Base-by-base conservation (phyloP, 2,113 vertebrate genomes). In the Anser brachyrhynchus region DNA sequence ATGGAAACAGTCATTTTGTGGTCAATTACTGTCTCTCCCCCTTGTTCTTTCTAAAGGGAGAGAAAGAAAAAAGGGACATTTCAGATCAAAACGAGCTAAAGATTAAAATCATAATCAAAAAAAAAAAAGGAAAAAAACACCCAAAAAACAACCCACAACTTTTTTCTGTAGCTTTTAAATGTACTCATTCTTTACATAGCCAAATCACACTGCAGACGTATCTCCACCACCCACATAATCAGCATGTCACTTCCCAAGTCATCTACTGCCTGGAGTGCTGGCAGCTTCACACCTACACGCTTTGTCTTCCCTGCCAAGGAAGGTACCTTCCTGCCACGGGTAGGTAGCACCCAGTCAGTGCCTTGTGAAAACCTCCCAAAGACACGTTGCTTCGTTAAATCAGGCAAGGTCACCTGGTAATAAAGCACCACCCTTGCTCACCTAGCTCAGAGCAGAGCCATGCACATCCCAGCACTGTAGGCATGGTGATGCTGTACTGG, bases 11-110 rank as follows among this genome's bases (percentile, higher is more conserved):
- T 73, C 22, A 75, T 46, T 43, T 70, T 23, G 35, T 54, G 39
- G 11, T 19, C 4, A 85, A 66, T 70, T 69, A 65, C 18, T 65
- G 89, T 70, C 43, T 72, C 26, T 81, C 23, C 21, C 3, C 26
- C 44, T 49, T 31, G 16, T 6, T 62, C 17, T 59, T 70, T 89
- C 54, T 49, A 23, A 65, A 61, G 12, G 11, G 8, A 73, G 8
- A 33, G 33, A 23, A 79, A 33, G 6, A 8, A 5, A 31, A 85
- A 89, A 69, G 26, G 7, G 11, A 43, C 7, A 28, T 26, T 74
- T 78, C 52, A n/a, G 17, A 75, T 49, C 33, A 78, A 16, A 81
- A 89, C 79, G 2, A 0, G 0, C 25, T 52, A 11, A 67, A 57
- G 52, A 71, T 70, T n/a, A 58, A 81, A 88, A 55, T 19, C 39